Evolutionary conservation across 2,888 invertebrate genomes (phyloP).

Genomic region (Acronicta psi): DNA sequence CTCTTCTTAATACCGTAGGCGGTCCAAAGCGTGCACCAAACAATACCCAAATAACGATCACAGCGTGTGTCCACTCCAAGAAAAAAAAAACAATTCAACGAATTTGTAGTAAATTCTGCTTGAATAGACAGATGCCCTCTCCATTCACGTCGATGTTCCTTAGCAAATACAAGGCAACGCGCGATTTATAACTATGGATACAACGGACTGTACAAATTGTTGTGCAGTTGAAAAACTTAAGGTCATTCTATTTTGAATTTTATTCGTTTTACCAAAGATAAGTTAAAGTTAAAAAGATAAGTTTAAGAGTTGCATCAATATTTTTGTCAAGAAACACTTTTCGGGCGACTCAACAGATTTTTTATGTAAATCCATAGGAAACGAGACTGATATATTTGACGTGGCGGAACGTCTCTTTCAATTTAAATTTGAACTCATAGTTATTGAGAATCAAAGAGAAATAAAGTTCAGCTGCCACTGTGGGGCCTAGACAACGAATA

Average conservation of each 20-base stretch:
- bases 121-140: slow-evolving; percentile 53
- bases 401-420: slow-evolving; percentile 38
- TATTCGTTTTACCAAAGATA: not conserved
- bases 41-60: slow-evolving; percentile 30
- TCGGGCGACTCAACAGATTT: slow-evolving; percentile 32
- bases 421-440: slow-evolving; percentile 23
- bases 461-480: slow-evolving; percentile 18
- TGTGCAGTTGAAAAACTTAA: slow-evolving; percentile 9
- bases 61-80: slow-evolving; percentile 58
- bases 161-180: slow-evolving; percentile 45
- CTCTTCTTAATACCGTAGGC: slow-evolving; percentile 34
- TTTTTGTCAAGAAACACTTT: slow-evolving; percentile 26
- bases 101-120: slow-evolving; percentile 56
- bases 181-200: slow-evolving; percentile 48
- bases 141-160: slow-evolving; percentile 47
- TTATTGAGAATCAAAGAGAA: slow-evolving; percentile 6
- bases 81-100: slow-evolving; percentile 44
- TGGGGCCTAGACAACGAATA: too few relatives aligned
- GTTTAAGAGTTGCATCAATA: not conserved
- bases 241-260: slow-evolving; percentile 14
- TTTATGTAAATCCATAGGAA: slow-evolving; percentile 41
- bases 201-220: slow-evolving; percentile 13
- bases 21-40: slow-evolving; percentile 24
- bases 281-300: not conserved
- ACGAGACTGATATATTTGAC: slow-evolving; percentile 52